Conservation (phyloP, 2,888 invertebrate species). For the Nomada ferruginata region DNA sequence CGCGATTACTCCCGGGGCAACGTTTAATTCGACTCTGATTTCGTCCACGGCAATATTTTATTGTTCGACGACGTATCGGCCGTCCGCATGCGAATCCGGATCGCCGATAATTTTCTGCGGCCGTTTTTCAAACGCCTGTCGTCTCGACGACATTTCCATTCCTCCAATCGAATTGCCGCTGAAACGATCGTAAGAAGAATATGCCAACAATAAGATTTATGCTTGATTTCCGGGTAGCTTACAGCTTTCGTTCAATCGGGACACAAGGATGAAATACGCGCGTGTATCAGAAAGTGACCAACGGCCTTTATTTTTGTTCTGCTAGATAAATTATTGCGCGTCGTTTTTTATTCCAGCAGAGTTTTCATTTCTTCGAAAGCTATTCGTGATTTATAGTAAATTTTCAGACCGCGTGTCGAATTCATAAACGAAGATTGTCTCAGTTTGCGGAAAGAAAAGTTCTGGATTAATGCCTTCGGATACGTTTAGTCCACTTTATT, state of each 20-base stretch:
- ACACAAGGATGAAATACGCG: neutral
- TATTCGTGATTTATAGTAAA: too few relatives aligned
- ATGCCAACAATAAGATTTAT: conserved; percentile 16
- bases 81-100: conserved; percentile 48
- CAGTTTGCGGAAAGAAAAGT: neutral
- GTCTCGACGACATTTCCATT: conserved; percentile 33
- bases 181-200: conserved; percentile 42
- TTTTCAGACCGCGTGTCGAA: too few relatives aligned
- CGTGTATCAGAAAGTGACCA: too few relatives aligned
- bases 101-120: conserved; percentile 41
- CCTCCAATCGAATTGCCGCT: conserved; percentile 25
- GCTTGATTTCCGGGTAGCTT: conserved; percentile 56
- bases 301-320: too few relatives aligned
- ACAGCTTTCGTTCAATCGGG: conserved; percentile 8
- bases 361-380: neutral
- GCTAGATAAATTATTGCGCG: too few relatives aligned
- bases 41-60: conserved; percentile 54
- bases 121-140: conserved; percentile 1
- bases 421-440: too few relatives aligned
- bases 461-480: neutral
- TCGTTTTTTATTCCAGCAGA: neutral
- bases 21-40: conserved; percentile 56
- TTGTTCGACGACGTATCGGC: conserved; percentile 32
- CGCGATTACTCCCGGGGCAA: conserved; percentile 49
- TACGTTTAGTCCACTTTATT: conserved; percentile 16